phyloP scores from a whole-genome alignment of 2,888 invertebrate genomes.

The Clostera curtula region DNA sequence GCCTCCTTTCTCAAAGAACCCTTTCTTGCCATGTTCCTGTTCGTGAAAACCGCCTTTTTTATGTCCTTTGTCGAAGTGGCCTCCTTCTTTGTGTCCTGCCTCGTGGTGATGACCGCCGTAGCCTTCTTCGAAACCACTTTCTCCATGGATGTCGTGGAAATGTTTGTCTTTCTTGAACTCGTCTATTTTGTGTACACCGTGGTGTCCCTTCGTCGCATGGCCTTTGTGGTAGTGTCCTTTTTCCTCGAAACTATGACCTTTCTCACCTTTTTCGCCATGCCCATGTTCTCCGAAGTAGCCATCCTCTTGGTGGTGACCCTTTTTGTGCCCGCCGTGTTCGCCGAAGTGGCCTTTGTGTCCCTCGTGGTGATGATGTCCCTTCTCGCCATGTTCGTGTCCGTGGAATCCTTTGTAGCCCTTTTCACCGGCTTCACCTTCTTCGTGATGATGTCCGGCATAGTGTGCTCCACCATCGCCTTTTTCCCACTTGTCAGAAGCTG shows the following conservation, averaged over 20 bases:
- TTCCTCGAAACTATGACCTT: slow-evolving; percentile 70
- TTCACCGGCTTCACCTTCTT: slow-evolving; percentile 79
- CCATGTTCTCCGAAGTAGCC: slow-evolving; percentile 79
- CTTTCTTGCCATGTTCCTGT: slow-evolving; percentile 85
- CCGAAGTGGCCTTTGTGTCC: slow-evolving; percentile 75
- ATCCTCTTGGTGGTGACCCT: slow-evolving; percentile 78
- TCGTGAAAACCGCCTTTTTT: slow-evolving; percentile 84
- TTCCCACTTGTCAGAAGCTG: slow-evolving; percentile 64
- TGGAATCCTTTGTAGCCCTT: slow-evolving; percentile 82
- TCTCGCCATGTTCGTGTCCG: slow-evolving; percentile 78
- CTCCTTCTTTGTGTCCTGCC: slow-evolving; percentile 85
- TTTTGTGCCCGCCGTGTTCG: slow-evolving; percentile 77
- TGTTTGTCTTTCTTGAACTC: slow-evolving; percentile 91
- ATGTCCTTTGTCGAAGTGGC: slow-evolving; percentile 86
- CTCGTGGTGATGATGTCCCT: slow-evolving; percentile 82
- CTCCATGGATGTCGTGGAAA: slow-evolving; percentile 90
- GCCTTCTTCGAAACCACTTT: slow-evolving; percentile 85
- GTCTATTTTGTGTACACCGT: slow-evolving; percentile 88
- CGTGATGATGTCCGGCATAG: slow-evolving; percentile 75
- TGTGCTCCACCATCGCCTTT: slow-evolving; percentile 78
- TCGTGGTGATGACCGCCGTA: slow-evolving; percentile 86
- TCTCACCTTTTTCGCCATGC: slow-evolving; percentile 79
- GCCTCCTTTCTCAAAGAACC: slow-evolving; percentile 84
- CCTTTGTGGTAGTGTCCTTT: slow-evolving; percentile 86
- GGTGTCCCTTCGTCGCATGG: slow-evolving; percentile 88